Percentiles rank a stretch among this genome's conserved stretches.
These are phyloP conservation scores for Melipona bicolor DNA, from an alignment of 2,888 invertebrate species.

Conservation along the genomic window DNA sequence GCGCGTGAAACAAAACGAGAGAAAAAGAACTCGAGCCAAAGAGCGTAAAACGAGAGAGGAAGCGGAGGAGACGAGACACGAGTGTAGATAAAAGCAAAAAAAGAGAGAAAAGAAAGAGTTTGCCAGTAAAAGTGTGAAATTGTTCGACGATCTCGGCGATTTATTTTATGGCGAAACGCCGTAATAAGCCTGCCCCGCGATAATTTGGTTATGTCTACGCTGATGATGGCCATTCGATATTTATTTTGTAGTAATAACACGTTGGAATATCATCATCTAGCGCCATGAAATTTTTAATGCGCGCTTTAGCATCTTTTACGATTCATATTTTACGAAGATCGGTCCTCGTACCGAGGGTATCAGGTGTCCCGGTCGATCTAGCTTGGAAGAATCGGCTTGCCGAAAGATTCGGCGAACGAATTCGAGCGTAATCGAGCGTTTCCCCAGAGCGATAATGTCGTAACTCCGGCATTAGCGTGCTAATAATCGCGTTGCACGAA, in stretches of 20 bases:
- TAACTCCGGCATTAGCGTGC: neutral
- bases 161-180: neutral
- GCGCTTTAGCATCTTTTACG: neutral
- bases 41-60: no score
- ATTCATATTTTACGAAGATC: neutral
- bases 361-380: neutral
- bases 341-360: neutral
- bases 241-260: constrained; percentile 3
- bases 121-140: neutral
- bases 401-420: neutral
- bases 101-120: neutral
- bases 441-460: neutral
- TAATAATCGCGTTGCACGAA: neutral
- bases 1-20: neutral
- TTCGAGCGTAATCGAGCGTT: neutral
- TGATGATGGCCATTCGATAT: neutral
- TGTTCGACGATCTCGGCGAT: neutral
- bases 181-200: neutral
- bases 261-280: neutral
- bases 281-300: constrained; percentile 7
- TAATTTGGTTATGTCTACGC: neutral
- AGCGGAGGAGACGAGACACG: neutral
- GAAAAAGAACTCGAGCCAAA: neutral
- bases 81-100: no score
- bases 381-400: neutral